These are phyloP conservation scores for Cacoxenus indagator DNA, from an alignment of 2,888 invertebrate genomes.

Conservation along the genomic window DNA sequence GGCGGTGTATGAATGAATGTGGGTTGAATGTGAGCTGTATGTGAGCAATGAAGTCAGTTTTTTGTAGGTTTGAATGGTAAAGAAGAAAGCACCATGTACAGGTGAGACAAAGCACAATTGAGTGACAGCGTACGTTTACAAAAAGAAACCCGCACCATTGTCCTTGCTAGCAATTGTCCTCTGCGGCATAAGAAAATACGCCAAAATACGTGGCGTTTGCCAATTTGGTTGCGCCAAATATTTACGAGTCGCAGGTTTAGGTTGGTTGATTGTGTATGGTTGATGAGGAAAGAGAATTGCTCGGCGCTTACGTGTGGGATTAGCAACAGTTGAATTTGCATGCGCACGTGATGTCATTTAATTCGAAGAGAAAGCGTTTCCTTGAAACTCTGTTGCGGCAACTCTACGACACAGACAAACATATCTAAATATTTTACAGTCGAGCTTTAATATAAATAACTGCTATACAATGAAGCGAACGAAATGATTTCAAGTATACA, in stretches of 20 bases:
- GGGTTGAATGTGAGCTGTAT: not conserved
- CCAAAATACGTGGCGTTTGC: not conserved
- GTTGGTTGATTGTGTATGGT: not conserved
- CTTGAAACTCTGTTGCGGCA: not conserved
- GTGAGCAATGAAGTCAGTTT: not conserved
- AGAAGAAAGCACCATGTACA: not conserved
- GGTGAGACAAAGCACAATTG: not conserved
- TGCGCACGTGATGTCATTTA: slow-evolving; percentile 17
- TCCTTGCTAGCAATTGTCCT: slow-evolving; percentile 1
- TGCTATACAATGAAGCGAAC: too few species aligned
- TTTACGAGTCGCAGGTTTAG: too few species aligned
- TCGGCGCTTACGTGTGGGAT: slow-evolving; percentile 17
- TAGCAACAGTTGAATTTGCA: slow-evolving; percentile 18
- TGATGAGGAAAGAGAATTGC: not conserved
- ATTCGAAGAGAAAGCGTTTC: slow-evolving; percentile 2
- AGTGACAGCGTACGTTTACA: not conserved
- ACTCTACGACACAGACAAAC: not conserved
- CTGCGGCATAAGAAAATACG: not conserved
- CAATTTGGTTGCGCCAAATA: too few species aligned
- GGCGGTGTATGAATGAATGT: not conserved
- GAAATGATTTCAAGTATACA: too few species aligned
- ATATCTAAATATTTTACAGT: not conserved
- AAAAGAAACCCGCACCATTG: not conserved
- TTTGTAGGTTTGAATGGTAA: too few species aligned
- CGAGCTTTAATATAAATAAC: too few species aligned